These are phyloP conservation scores for Neoniphon sammara DNA, from an alignment of 2,797 vertebrate genomes.

Conservation along the genomic window DNA sequence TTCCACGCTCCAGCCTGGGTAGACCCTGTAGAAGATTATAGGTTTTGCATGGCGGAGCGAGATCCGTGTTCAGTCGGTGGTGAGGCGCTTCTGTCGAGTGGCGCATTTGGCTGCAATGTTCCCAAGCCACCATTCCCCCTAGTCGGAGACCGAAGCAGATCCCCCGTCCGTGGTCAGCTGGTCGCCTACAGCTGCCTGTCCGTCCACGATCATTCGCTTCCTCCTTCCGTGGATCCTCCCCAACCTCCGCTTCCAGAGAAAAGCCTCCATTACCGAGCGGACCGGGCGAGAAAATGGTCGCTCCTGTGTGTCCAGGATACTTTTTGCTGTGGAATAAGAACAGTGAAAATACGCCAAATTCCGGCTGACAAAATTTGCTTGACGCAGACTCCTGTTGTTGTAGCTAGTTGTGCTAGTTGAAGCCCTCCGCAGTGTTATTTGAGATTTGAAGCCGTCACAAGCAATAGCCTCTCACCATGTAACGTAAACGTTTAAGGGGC, in stretches of 20 bases:
- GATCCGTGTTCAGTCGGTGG: conserved; percentile 79
- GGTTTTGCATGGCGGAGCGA: conserved; percentile 79
- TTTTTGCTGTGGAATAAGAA: conserved; percentile 59
- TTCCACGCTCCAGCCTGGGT: conserved; percentile 1
- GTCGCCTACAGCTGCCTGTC: conserved; percentile 86
- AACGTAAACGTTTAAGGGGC: conserved; percentile 89
- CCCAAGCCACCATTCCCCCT: conserved; percentile 84
- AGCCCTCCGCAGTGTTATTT: conserved; percentile 85
- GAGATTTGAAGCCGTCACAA: conserved; percentile 89
- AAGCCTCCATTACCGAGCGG: conserved; percentile 80
- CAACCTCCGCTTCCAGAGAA: conserved; percentile 77
- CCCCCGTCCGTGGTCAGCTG: conserved; percentile 87
- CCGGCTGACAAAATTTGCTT: conserved; percentile 63
- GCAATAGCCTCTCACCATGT: conserved; percentile 85
- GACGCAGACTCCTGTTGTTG: conserved; percentile 61
- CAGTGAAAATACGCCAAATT: conserved; percentile 60
- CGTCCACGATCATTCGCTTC: conserved; percentile 82
- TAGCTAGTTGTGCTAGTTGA: conserved; percentile 71
- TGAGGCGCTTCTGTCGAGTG: conserved; percentile 80
- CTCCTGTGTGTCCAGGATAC: conserved; percentile 54
- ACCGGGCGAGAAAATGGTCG: conserved; percentile 76
- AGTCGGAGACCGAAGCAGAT: conserved; percentile 85
- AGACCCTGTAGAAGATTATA: conserved; percentile 39
- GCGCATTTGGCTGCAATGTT: conserved; percentile 84
- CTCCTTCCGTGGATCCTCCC: conserved; percentile 86